Conservation (phyloP, 2,113 vertebrate species). For the Numida meleagris region DNA sequence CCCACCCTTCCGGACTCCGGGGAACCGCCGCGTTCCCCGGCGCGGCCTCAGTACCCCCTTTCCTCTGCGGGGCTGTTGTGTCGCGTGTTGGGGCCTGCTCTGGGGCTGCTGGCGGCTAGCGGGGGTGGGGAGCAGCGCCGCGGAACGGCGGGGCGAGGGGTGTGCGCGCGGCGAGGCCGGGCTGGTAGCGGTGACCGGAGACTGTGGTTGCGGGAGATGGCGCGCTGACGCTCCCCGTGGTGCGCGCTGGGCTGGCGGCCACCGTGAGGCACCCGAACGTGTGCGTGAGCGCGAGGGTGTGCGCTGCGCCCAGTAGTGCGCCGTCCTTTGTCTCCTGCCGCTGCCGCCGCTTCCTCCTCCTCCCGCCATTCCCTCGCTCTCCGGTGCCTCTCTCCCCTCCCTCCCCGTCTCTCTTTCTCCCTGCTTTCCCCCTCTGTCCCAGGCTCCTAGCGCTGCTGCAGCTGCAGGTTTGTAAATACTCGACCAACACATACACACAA, state of each 20-base stretch:
- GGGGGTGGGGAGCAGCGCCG: not conserved
- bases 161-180: no score
- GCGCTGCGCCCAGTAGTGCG: not conserved
- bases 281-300: not conserved
- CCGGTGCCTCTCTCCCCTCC: constrained; percentile 40
- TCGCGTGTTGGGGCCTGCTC: not conserved
- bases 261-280: not conserved
- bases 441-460: constrained; percentile 62
- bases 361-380: not conserved
- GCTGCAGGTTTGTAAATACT: constrained; percentile 75
- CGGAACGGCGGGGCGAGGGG: no score
- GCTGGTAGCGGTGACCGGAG: no score
- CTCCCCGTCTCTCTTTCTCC: not conserved
- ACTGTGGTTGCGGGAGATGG: no score
- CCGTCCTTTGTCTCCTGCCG: constrained; percentile 63
- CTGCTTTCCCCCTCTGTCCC: not conserved
- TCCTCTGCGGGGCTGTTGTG: not conserved
- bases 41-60: no score
- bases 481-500: constrained; percentile 59
- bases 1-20: not conserved
- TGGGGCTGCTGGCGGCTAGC: not conserved
- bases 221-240: no score
- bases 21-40: no score
- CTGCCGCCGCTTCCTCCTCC: not conserved
- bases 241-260: not conserved